Conservation (phyloP, 2,797 vertebrate genomes). For the Pelobates cultripes region DNA sequence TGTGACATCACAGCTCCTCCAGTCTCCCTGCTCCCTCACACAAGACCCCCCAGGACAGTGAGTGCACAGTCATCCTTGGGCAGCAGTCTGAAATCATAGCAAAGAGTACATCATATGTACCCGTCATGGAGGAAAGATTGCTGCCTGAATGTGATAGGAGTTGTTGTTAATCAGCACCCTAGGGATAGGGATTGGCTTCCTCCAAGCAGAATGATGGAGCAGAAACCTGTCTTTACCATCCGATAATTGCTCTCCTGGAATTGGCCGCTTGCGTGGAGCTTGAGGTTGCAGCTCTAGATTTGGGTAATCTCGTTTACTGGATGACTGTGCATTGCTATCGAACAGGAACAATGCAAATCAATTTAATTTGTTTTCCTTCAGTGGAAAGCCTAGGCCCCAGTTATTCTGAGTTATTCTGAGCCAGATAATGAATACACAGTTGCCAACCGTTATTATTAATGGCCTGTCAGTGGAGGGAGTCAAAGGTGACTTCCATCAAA, state of each 20-base stretch:
- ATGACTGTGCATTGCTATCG: not conserved
- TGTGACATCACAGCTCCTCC: too few relatives aligned
- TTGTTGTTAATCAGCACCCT: not conserved
- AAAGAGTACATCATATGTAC: too few relatives aligned
- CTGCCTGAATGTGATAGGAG: not conserved
- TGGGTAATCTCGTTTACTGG: not conserved
- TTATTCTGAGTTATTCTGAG: not conserved
- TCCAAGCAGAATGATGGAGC: not conserved
- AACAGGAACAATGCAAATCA: slow-evolving; percentile 23
- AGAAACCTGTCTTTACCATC: not conserved
- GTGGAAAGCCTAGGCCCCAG: not conserved
- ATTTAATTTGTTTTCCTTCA: slow-evolving; percentile 27
- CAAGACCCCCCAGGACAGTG: too few relatives aligned
- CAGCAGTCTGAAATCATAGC: too few relatives aligned
- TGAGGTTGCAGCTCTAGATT: slow-evolving; percentile 24
- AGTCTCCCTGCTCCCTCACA: too few relatives aligned
- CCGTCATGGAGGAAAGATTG: not conserved
- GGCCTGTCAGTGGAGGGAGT: slow-evolving; percentile 13
- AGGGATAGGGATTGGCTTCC: not conserved
- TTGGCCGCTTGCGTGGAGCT: not conserved
- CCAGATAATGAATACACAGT: slow-evolving; percentile 24
- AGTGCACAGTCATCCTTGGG: too few relatives aligned
- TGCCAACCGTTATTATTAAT: slow-evolving; percentile 37
- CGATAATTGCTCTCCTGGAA: slow-evolving; percentile 6
- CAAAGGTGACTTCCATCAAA: slow-evolving; percentile 27